Base-by-base conservation (phyloP, 2,113 vertebrate genomes). In the Aptenodytes forsteri region DNA sequence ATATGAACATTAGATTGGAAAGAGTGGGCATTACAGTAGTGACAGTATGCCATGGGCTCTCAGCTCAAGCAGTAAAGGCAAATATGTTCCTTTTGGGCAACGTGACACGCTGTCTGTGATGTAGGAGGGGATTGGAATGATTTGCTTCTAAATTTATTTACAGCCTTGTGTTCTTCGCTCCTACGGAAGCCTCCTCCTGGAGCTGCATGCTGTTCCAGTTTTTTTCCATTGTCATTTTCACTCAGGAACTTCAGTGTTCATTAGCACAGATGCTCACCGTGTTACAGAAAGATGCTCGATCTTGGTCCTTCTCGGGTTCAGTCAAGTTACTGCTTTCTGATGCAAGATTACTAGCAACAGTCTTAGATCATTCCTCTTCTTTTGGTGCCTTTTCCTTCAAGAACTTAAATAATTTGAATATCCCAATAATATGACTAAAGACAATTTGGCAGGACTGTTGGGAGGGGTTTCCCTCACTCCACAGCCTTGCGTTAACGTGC, bases 1-100 rank as follows among this genome's bases (percentile, higher is more conserved):
- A 0, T 12, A 2, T 1, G 27, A 70, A 26, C 4, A 2, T 12
- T 19, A 32, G 20, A 3, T 66, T 56, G 78, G 40, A 54, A 75
- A 62, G 21, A 29, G 5, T 29, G 34, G 26, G 20, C 17, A 2
- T 47, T 72, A 10, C 26, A 47, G 38, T 10, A 27, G 46, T 54
- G 76, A 40, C 32, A 70, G 22, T 4, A 30, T n/a, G 34, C 52
- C 6, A 0, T 11, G 64, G 49, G 22, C 49, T 89, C 44, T 26
- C 67, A 61, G 54, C 58, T 77, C 12, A 7, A 46, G 67, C 77
- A 61, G 15, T 29, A 11, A 62, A 82, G 29, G 18, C 23, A 52
- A 13, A 42, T 16, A 4, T 3, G 36, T 46, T 4, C 18, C 19
- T 80, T 44, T 17, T 36, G n/a, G 46, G 46, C 64, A 55, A 13